A percentile compares a stretch with the other conserved stretches of the same genome.
Evolutionary conservation across 2,888 invertebrate genomes (phyloP).

Genomic region (Sminthurinus aureus): DNA sequence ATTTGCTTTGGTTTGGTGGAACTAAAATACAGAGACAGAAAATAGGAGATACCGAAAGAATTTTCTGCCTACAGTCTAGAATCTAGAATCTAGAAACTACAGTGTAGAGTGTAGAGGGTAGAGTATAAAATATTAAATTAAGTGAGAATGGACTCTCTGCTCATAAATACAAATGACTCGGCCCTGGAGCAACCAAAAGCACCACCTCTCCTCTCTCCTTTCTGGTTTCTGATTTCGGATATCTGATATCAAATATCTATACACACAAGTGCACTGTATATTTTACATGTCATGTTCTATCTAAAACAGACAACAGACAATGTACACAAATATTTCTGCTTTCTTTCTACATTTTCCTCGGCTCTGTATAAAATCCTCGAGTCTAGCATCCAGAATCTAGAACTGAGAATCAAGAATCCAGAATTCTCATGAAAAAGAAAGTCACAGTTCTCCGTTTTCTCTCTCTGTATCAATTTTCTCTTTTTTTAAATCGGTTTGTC

Average conservation of each 20-base stretch:
- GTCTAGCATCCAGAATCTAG: too few species aligned
- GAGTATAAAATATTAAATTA: constrained; percentile 16
- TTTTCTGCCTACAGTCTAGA: not conserved
- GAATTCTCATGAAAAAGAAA: not conserved
- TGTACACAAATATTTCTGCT: constrained; percentile 6
- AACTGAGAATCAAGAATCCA: not conserved
- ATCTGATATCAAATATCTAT: too few species aligned
- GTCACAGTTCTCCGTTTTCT: not conserved
- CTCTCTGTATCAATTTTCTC: not conserved
- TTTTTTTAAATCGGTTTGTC: not conserved
- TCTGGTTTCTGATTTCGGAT: too few species aligned
- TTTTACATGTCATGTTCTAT: constrained; percentile 1
- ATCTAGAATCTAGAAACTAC: not conserved
- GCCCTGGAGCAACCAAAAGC: not conserved
- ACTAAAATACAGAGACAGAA: too few species aligned
- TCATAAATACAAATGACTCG: constrained; percentile 25
- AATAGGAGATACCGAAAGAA: not conserved
- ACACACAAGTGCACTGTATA: not conserved
- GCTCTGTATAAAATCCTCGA: not conserved
- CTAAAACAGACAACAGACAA: not conserved
- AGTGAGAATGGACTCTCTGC: constrained; percentile 6
- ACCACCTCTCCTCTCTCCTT: not conserved
- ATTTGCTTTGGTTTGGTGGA: too few species aligned
- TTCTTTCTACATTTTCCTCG: not conserved
- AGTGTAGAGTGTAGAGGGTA: not conserved